These are phyloP conservation scores for Rhynchopsitta pachyrhyncha DNA, from an alignment of 2,113 vertebrate genomes.

Conservation along the genomic window DNA sequence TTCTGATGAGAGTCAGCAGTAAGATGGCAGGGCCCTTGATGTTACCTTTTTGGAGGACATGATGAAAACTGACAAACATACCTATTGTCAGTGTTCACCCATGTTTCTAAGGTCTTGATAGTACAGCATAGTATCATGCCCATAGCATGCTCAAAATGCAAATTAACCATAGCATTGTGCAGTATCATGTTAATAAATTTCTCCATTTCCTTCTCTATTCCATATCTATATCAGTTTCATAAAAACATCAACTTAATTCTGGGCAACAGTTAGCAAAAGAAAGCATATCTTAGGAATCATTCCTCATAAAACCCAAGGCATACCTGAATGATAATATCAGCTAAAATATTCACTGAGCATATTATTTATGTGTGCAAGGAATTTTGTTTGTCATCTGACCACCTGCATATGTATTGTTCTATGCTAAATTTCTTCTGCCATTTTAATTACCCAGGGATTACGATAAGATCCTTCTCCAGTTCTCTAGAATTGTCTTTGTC, in stretches of 20 bases:
- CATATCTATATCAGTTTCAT: background rate
- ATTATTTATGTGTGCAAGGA: background rate
- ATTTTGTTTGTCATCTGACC: background rate
- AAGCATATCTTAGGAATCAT: background rate
- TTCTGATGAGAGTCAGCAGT: background rate
- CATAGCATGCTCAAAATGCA: background rate
- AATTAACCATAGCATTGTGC: background rate
- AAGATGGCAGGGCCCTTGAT: background rate
- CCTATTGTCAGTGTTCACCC: accelerated
- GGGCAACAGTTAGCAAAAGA: background rate
- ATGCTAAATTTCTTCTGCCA: background rate
- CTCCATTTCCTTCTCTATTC: background rate
- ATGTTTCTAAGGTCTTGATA: background rate
- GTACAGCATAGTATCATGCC: background rate
- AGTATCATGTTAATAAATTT: background rate
- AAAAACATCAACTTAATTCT: background rate
- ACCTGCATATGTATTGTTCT: background rate
- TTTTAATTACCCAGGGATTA: background rate
- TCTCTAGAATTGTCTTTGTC: background rate
- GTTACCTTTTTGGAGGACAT: background rate
- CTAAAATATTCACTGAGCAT: background rate
- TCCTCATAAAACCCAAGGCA: background rate
- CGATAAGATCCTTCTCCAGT: background rate
- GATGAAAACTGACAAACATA: background rate
- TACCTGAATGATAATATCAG: background rate